A percentile compares a stretch with the other conserved stretches of the same genome.
These are phyloP conservation scores for Drosophila suzukii DNA, from an alignment of 1,140 invertebrate species.

Conservation along the genomic window DNA sequence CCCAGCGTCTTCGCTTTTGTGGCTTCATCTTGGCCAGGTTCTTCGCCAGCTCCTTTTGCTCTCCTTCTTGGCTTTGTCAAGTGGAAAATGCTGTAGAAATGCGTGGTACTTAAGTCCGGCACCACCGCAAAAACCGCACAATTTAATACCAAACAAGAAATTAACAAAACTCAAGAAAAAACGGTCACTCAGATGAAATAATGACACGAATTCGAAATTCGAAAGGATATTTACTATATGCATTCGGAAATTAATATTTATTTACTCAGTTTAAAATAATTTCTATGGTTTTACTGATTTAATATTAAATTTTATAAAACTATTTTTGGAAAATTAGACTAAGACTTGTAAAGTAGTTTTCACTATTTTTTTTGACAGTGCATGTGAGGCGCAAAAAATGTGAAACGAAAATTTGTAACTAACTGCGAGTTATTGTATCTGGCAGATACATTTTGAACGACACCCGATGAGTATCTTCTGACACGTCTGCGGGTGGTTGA, in stretches of 20 bases:
- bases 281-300: too few species aligned
- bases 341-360: too few species aligned
- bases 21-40: slow-evolving; percentile 62
- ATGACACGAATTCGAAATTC: not conserved
- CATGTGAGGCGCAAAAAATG: slow-evolving; percentile 22
- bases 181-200: not conserved
- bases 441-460: slow-evolving; percentile 45
- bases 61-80: slow-evolving; percentile 59
- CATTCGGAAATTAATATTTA: too few species aligned
- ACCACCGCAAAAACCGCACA: slow-evolving; percentile 77
- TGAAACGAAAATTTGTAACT: slow-evolving; percentile 46
- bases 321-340: too few species aligned
- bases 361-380: not conserved
- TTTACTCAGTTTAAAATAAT: too few species aligned
- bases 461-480: slow-evolving; percentile 27
- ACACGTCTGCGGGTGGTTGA: slow-evolving; percentile 13
- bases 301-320: too few species aligned
- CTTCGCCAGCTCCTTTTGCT: slow-evolving; percentile 7
- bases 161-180: slow-evolving; percentile 21
- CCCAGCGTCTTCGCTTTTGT: slow-evolving; percentile 64
- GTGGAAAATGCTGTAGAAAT: slow-evolving; percentile 78
- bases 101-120: slow-evolving; percentile 66
- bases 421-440: slow-evolving; percentile 44
- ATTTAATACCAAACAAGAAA: slow-evolving; percentile 73
- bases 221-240: too few species aligned